phyloP scores from a whole-genome alignment of 2,113 vertebrate genomes.

The Passer montanus region DNA sequence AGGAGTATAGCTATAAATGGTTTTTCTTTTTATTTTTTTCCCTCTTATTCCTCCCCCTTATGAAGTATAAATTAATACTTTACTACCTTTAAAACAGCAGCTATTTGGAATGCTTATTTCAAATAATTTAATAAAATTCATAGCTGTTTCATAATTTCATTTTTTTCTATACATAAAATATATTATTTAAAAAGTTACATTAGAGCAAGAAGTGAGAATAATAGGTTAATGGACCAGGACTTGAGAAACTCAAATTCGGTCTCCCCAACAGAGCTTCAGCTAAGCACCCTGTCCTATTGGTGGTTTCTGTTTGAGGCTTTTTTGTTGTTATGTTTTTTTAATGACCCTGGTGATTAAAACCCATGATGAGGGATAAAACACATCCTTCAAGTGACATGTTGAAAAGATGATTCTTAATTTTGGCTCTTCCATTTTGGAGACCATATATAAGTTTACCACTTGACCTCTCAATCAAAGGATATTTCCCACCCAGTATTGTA shows the following conservation, averaged over 20 bases:
- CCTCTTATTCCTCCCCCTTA: neutral
- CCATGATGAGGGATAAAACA: rapidly evolving
- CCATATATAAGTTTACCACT: neutral
- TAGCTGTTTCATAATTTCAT: neutral
- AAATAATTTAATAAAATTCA: neutral
- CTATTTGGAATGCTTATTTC: neutral
- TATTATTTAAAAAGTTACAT: neutral
- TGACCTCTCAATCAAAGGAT: neutral
- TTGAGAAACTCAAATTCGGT: neutral
- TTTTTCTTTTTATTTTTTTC: neutral
- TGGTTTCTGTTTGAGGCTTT: neutral
- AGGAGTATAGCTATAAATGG: neutral
- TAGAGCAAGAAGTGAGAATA: neutral
- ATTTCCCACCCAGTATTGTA: neutral
- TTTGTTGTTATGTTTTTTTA: neutral
- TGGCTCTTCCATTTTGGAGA: neutral
- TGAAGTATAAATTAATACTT: neutral
- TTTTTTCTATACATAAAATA: neutral
- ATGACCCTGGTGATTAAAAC: neutral
- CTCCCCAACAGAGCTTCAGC: neutral
- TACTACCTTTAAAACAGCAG: neutral
- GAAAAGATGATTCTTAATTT: neutral
- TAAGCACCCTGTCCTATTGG: neutral
- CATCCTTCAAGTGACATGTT: neutral
- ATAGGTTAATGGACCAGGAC: neutral